These are phyloP conservation scores for Danaus plexippus DNA, from an alignment of 1,140 invertebrate species.

Conservation along the genomic window DNA sequence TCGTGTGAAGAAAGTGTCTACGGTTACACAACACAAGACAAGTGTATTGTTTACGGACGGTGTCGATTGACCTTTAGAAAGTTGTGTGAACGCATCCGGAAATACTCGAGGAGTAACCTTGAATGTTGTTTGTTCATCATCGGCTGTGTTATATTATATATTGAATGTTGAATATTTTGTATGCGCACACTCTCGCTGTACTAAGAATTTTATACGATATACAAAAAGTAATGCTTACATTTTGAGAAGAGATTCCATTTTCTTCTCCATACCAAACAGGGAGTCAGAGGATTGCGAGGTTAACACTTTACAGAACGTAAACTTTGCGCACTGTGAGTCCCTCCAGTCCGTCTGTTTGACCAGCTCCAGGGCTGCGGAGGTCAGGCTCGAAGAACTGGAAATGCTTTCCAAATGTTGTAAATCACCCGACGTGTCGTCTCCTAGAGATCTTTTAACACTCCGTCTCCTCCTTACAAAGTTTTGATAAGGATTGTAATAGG, in stretches of 20 bases:
- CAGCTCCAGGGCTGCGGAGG: slow-evolving; percentile 49
- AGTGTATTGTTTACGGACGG: slow-evolving; percentile 18
- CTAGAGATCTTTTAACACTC: slow-evolving; percentile 48
- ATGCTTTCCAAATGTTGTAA: slow-evolving; percentile 73
- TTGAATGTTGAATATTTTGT: too few relatives aligned
- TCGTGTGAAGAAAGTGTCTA: slow-evolving; percentile 17
- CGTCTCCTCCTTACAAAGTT: slow-evolving; percentile 40
- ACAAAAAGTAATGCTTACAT: slow-evolving; percentile 74
- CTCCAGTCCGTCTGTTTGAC: slow-evolving; percentile 76
- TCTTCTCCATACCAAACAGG: slow-evolving; percentile 82
- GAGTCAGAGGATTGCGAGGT: slow-evolving; percentile 76
- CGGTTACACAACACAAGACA: slow-evolving; percentile 15
- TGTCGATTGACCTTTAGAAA: slow-evolving; percentile 31
- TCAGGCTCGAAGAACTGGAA: slow-evolving; percentile 43
- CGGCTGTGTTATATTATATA: too few relatives aligned
- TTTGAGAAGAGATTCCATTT: slow-evolving; percentile 78
- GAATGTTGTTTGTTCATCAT: not conserved
- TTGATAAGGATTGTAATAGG: slow-evolving; percentile 36
- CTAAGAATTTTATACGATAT: too few relatives aligned
- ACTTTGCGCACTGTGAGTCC: slow-evolving; percentile 82
- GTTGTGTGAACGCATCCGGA: slow-evolving; percentile 22
- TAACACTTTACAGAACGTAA: slow-evolving; percentile 83
- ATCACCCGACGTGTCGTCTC: slow-evolving; percentile 63
- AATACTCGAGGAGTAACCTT: slow-evolving; percentile 13
- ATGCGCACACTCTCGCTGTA: too few relatives aligned